Percentiles rank a stretch among this genome's conserved stretches.
Evolutionary conservation across 2,113 vertebrate species (phyloP).

Genomic region (Clupea harengus): DNA sequence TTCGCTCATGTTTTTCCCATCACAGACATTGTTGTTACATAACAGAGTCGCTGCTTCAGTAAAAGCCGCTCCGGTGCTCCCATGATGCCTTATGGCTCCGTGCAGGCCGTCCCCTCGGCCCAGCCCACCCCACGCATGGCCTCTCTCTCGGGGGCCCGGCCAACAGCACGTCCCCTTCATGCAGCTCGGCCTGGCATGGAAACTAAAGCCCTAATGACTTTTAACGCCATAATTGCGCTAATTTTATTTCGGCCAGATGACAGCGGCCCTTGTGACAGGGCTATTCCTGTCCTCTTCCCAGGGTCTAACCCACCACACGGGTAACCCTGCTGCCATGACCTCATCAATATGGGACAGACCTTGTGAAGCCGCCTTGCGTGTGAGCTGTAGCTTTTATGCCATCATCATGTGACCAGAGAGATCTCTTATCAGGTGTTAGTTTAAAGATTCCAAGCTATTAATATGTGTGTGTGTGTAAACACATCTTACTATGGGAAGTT

Average conservation of each 20-base stretch:
- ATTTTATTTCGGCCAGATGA: background rate
- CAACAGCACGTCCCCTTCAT: background rate
- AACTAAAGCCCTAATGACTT: background rate
- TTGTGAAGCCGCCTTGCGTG: background rate
- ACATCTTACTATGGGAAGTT: too few relatives aligned
- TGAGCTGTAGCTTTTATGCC: background rate
- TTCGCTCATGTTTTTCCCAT: background rate
- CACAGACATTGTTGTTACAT: background rate
- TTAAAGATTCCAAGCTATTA: too few relatives aligned
- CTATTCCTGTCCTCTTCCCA: background rate
- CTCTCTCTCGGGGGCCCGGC: too few relatives aligned
- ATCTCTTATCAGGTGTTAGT: background rate
- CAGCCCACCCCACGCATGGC: too few relatives aligned
- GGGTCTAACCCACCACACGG: background rate
- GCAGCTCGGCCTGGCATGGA: background rate
- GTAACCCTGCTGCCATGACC: background rate
- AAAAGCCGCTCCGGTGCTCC: background rate
- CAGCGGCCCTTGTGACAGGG: background rate
- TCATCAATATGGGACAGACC: background rate
- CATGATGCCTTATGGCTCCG: background rate
- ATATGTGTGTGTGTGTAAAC: too few relatives aligned
- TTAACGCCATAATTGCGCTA: background rate
- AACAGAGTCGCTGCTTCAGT: background rate
- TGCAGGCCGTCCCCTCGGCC: too few relatives aligned
- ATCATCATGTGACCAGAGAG: too few relatives aligned